Conservation (phyloP, 2,888 invertebrate species). For the Celastrina argiolus region DNA sequence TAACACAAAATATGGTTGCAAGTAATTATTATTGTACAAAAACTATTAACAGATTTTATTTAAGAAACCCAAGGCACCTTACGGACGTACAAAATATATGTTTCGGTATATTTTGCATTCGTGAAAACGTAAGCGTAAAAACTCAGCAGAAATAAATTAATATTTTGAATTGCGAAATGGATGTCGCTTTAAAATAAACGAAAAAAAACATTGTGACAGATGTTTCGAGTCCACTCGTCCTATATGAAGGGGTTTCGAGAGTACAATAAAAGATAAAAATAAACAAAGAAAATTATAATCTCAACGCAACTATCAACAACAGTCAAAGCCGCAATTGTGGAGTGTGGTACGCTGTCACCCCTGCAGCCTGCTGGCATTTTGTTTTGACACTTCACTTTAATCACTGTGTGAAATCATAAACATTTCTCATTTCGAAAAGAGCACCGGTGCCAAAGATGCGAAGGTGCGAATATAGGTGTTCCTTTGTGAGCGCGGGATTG, state of each 20-base stretch:
- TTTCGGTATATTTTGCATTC: background rate
- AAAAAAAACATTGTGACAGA: conserved; percentile 19
- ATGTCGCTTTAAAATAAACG: background rate
- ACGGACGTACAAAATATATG: background rate
- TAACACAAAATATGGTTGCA: background rate
- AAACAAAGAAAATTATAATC: conserved; percentile 60
- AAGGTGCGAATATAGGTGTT: conserved; percentile 48
- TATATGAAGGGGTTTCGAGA: conserved; percentile 13
- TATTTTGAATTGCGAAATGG: background rate
- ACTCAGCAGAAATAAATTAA: background rate
- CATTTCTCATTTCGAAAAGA: conserved; percentile 72
- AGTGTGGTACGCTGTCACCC: conserved; percentile 43
- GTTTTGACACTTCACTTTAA: conserved; percentile 77
- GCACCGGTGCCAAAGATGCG: conserved; percentile 48
- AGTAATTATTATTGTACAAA: background rate
- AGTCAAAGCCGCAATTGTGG: conserved; percentile 56
- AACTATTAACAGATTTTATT: background rate
- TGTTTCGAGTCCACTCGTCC: conserved; percentile 1
- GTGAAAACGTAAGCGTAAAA: background rate
- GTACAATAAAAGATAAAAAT: conserved; percentile 27
- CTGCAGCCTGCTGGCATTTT: conserved; percentile 55
- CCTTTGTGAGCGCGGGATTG: conserved; percentile 41
- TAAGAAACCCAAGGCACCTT: background rate
- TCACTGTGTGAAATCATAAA: conserved; percentile 71
- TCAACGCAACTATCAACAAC: conserved; percentile 55